A percentile compares a stretch with the other conserved stretches of the same genome.
Conservation (phyloP, 2,888 invertebrate species). For the Euplexia lucipara region DNA sequence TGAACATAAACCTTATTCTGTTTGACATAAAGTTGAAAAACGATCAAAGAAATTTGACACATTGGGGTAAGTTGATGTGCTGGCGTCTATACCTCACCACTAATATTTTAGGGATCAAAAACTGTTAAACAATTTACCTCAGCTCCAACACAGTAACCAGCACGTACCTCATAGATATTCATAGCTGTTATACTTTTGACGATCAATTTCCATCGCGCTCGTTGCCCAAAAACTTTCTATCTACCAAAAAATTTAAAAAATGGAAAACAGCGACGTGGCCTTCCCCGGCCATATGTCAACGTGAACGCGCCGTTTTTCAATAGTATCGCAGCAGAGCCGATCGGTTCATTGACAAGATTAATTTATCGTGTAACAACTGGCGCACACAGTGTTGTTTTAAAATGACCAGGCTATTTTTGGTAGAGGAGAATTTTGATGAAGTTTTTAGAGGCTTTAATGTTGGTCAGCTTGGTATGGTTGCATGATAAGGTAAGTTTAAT, state of each 20-base stretch:
- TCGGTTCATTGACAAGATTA: slow-evolving; percentile 81
- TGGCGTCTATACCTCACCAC: no score
- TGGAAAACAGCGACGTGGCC: slow-evolving; percentile 59
- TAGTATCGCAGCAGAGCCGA: slow-evolving; percentile 74
- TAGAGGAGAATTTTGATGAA: slow-evolving; percentile 12
- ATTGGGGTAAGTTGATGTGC: no score
- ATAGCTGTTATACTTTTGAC: slow-evolving; percentile 16
- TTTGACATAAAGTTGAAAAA: no score
- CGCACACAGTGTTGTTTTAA: slow-evolving; percentile 59
- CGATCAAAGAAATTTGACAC: no score
- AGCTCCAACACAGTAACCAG: slow-evolving; percentile 11
- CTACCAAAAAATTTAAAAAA: slow-evolving; percentile 57
- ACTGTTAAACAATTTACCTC: not conserved
- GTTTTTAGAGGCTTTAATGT: slow-evolving; percentile 19
- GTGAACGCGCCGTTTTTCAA: slow-evolving; percentile 77
- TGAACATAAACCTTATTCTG: no score
- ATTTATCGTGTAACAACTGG: slow-evolving; percentile 86
- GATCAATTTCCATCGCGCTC: slow-evolving; percentile 23
- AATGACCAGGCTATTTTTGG: slow-evolving; percentile 49
- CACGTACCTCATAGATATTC: slow-evolving; percentile 27
- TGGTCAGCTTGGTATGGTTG: not conserved
- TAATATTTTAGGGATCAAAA: not conserved
- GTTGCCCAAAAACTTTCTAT: slow-evolving; percentile 46
- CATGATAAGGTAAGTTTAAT: not conserved
- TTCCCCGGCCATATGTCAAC: slow-evolving; percentile 74